Base-by-base conservation (phyloP, 2,113 vertebrate genomes). In the Entelurus aequoreus region DNA sequence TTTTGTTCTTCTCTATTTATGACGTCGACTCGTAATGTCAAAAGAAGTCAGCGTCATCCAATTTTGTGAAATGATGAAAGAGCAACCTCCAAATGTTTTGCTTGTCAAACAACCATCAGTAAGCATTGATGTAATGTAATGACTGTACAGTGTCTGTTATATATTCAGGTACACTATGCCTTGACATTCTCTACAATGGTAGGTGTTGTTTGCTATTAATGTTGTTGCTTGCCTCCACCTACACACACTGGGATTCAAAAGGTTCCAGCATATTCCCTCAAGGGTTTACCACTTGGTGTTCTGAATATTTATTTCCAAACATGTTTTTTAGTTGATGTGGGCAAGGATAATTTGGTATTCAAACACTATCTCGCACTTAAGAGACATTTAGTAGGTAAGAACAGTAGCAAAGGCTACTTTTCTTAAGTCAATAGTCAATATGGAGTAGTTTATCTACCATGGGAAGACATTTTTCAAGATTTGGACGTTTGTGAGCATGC, bases 181-280 rank as follows among this genome's bases (percentile, higher is more conserved):
- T 9, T 56, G 62, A 66, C 35, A 71, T 21, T 68, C 64, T 58
- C 54, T 4, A 7, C 12, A 38, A 28, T 37, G n/a, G 37, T 19
- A 53, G 55, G 14, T 71, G 5, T 74, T 74, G 68, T 51, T 62
- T 75, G 72, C 54, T 65, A 55, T 71, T 66, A 48, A 52, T 60
- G 46, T 71, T 70, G 57, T 52, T 65, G 44, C 47, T 19, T 75
- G 48, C 40, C 8, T 66, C 66, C 61, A 44, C 79, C 84, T 71
- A 80, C 84, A 78, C 71, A 56, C 60, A 55, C 62, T 61, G 56
- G 56, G 68, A 73, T 46, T 38, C 77, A 50, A 63, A 68, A 71
- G 37, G 66, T 74, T 74, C 71, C n/a, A 63, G 38, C 28, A 12
- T 65, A 69, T 71, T 82, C 65, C 71, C 72, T 37, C 11, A 57